A percentile compares a stretch with the other conserved stretches of the same genome.
Conservation (phyloP, 2,113 vertebrate genomes). For the Lamprotornis superbus region DNA sequence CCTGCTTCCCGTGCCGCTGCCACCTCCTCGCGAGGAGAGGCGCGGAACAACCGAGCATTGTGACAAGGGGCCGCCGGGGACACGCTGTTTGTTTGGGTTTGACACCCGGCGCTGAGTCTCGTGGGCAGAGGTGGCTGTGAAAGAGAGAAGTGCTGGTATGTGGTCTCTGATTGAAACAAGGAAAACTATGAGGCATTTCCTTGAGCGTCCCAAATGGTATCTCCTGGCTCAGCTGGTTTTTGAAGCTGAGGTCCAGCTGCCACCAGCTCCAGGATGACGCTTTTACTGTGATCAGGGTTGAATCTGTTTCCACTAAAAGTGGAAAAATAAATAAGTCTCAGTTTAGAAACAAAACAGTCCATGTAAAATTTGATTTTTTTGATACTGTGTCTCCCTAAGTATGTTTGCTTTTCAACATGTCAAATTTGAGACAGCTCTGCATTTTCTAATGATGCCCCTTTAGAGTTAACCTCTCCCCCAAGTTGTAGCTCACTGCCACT, state of each 20-base stretch:
- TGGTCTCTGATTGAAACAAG: neutral
- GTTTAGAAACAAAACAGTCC: conserved; percentile 3
- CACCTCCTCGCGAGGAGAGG: neutral
- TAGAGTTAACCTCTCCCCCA: neutral
- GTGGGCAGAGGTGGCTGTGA: neutral
- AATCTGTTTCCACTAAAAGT: conserved; percentile 29
- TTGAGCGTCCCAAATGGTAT: neutral
- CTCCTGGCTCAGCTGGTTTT: neutral
- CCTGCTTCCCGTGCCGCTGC: neutral
- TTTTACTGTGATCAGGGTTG: neutral
- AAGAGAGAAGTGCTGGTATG: neutral
- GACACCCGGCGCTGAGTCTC: neutral
- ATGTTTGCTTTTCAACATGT: conserved; percentile 29
- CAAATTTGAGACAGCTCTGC: conserved; percentile 17
- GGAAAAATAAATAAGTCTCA: conserved; percentile 17
- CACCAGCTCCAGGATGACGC: neutral
- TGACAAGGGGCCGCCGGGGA: neutral
- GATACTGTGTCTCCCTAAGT: neutral
- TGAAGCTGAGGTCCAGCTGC: neutral
- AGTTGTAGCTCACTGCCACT: neutral
- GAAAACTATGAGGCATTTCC: neutral
- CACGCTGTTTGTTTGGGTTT: conserved; percentile 2
- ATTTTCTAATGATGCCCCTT: neutral
- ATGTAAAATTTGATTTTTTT: conserved; percentile 16
- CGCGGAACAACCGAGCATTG: neutral